Base-by-base conservation (phyloP, 2,888 invertebrate genomes). In the Mythimna albipuncta region DNA sequence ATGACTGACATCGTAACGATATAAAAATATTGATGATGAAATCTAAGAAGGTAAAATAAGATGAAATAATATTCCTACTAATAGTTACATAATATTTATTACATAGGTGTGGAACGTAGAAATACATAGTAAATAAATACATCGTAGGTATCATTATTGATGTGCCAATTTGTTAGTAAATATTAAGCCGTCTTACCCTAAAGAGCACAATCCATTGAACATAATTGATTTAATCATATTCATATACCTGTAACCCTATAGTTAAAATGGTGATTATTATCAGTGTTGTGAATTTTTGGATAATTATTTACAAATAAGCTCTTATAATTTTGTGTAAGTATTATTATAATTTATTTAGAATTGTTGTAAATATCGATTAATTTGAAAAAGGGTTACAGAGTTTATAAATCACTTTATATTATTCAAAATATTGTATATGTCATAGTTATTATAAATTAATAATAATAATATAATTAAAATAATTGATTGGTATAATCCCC, bases 271-370 rank as follows among this genome's bases (percentile, higher is more conserved):
- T 87, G 82, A 90, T 89, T 89, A 87, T 87, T 87, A 86, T 92
- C 88, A 89, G 91, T 92, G 93, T 93, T 93, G 93, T 93, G 92
- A 93, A 86, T 89, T 91, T 89, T 89, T 73, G 70, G 86, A 82
- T 74, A 82, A 86, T 84, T 79, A 65, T 81, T 82, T 83, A 79
- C 68, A 83, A 83, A 64, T 84, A 78, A 75, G 79, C 71, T 84
- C 76, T 69, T 83, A 77, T 85, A 70, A 70, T 86, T 86, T 85
- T 79, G 75, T 79, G 78, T 84, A 78, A 75, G 69, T 83, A 70
- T 75, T 72, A 55, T 69, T 82, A 72, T 75, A 54, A 79, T 88
- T 88, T 64, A 73, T 85, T 83, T 72, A 69, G 62, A 72, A 85
- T 82, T 83, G 64, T 80, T 89, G 87, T 90, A 89, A 85, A 88